These are phyloP conservation scores for Brienomyrus brachyistius DNA, from an alignment of 2,113 vertebrate genomes.

Conservation along the genomic window DNA sequence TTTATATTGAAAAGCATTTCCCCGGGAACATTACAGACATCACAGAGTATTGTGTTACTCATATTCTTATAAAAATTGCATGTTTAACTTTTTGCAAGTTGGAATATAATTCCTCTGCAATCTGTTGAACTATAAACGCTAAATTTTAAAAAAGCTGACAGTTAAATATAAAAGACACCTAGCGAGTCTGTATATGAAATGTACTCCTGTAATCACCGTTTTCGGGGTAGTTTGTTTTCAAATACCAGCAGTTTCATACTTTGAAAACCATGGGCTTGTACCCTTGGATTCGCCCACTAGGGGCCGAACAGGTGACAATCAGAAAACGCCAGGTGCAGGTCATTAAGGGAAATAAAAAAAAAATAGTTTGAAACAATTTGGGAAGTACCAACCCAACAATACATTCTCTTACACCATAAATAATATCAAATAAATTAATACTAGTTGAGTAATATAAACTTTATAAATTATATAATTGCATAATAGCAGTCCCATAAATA, in stretches of 20 bases:
- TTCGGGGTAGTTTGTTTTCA: not conserved
- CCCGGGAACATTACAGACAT: not conserved
- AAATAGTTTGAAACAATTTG: not conserved
- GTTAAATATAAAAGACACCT: not conserved
- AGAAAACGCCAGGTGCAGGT: conserved; percentile 4
- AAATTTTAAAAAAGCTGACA: not conserved
- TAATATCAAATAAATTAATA: not conserved
- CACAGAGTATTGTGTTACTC: not conserved
- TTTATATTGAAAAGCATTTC: not conserved
- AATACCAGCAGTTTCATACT: not conserved
- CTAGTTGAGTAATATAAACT: not conserved
- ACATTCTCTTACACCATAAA: not conserved
- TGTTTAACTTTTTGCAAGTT: not conserved
- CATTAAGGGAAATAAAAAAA: not conserved
- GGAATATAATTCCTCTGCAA: not conserved
- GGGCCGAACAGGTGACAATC: conserved; percentile 55
- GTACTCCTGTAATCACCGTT: not conserved
- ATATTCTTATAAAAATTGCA: not conserved
- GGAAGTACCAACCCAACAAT: not conserved
- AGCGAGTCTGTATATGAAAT: not conserved
- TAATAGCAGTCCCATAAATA: not conserved
- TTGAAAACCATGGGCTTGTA: not conserved
- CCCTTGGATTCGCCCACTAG: conserved; percentile 53
- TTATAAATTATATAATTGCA: not conserved
- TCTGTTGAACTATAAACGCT: not conserved